Conservation (phyloP, 2,797 vertebrate genomes). For the Gallirallus australis region DNA sequence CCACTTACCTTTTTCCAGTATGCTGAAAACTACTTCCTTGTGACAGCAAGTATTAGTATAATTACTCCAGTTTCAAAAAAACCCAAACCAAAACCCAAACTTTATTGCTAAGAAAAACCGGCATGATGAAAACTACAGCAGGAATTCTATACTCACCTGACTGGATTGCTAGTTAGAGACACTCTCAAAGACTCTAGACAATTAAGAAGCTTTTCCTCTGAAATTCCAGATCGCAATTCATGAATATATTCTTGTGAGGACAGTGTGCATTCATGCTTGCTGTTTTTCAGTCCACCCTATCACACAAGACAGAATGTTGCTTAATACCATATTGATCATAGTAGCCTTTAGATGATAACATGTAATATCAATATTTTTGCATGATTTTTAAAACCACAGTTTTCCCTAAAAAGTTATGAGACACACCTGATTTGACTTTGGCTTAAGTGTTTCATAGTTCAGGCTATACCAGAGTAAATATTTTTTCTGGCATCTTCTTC, state of each 20-base stretch:
- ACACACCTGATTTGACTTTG: neutral
- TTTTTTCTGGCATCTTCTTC: neutral
- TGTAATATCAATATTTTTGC: accelerated
- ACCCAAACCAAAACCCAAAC: neutral
- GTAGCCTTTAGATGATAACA: neutral
- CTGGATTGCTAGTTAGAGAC: constrained; percentile 98
- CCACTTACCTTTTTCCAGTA: neutral
- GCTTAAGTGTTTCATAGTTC: accelerated
- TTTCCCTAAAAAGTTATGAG: neutral
- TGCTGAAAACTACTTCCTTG: neutral
- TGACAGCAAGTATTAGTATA: neutral
- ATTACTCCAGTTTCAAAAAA: neutral
- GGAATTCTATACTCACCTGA: constrained; percentile 86
- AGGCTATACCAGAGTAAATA: neutral
- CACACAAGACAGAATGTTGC: constrained; percentile 43
- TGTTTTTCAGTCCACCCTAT: constrained; percentile 96
- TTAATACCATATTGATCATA: neutral
- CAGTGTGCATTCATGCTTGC: constrained; percentile 95
- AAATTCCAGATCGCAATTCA: constrained; percentile 94
- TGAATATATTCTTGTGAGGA: constrained; percentile 98
- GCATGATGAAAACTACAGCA: neutral
- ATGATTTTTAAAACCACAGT: neutral
- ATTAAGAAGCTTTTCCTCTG: constrained; percentile 95
- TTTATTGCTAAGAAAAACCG: neutral
- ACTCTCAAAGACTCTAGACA: constrained; percentile 97